A percentile compares a stretch with the other conserved stretches of the same genome.
These are phyloP conservation scores for Cyaniris semiargus DNA, from an alignment of 2,888 invertebrate species.

Conservation along the genomic window DNA sequence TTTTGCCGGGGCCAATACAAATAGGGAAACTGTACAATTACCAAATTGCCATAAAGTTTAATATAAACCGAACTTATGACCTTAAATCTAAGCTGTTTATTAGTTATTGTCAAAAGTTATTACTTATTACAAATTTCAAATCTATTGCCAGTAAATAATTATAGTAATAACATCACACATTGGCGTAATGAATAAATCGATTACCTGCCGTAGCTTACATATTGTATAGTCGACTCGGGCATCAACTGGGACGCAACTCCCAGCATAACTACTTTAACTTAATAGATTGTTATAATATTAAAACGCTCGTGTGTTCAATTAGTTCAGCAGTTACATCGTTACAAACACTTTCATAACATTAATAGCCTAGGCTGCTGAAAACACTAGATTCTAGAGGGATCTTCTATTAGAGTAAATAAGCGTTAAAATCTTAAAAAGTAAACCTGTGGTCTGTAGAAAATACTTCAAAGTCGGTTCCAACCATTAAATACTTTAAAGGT, in stretches of 20 bases:
- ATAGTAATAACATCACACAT: neutral
- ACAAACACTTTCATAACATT: neutral
- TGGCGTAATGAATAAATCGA: conserved; percentile 6
- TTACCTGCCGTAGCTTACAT: conserved; percentile 1
- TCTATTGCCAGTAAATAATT: conserved; percentile 1
- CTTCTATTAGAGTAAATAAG: neutral
- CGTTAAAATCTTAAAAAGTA: too few relatives aligned
- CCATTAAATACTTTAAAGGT: too few relatives aligned
- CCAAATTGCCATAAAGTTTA: too few relatives aligned
- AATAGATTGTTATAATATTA: conserved; percentile 30
- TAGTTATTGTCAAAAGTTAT: neutral
- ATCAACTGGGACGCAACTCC: conserved; percentile 23
- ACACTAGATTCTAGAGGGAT: neutral
- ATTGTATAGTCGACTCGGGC: neutral
- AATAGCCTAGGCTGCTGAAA: neutral
- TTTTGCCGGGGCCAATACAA: too few relatives aligned
- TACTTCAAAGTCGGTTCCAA: neutral
- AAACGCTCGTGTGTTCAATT: conserved; percentile 24
- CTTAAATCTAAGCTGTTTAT: neutral
- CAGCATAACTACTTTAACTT: conserved; percentile 25
- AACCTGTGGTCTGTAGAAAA: too few relatives aligned
- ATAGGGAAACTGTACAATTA: too few relatives aligned
- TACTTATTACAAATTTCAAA: neutral
- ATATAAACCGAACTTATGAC: neutral
- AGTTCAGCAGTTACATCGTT: conserved; percentile 12